Evolutionary conservation across 2,888 invertebrate species (phyloP), one percentile per base, ranked within the genome.

Genomic region (Biston betularia): DNA sequence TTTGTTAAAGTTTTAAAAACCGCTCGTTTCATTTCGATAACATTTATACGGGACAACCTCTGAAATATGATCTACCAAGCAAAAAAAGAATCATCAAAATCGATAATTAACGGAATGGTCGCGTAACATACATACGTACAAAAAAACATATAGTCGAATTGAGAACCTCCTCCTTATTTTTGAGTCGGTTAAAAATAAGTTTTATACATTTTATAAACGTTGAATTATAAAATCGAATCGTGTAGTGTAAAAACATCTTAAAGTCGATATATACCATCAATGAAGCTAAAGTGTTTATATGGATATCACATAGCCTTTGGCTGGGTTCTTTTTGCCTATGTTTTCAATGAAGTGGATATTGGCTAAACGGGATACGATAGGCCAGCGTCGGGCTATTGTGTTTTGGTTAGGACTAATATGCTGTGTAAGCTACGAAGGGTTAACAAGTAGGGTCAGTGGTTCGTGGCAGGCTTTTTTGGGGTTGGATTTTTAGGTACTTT

Each of bases 251-350:
- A 58, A 35, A 42, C 7, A 6, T 40, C n/a, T 14, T 45, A 24
- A 3, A 15, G 49, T 35, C 61, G 50, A 38, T 57, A 60, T 61
- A 56, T 74, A 79, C 79, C 81, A 79, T 78, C 83, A 77, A 80
- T 80, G 80, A 80, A 78, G 77, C 75, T 78, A 77, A 79, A 79
- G 71, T 76, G 75, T 76, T 75, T 75, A 74, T 75, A 74, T 76
- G 74, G 75, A 76, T 75, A 74, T 74, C 70, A 59, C 68, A 70
- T 57, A 61, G 69, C 69, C 58, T 59, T 54, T 44, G 56, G 65
- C 61, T 71, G 44, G 66, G 65, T 70, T 71, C 71, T 68, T 59
- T 73, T 68, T 56, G 60, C 68, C 70, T 66, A 58, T 69, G 70
- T 71, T 72, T 70, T 66, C 68, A 68, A 68, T 68, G 65, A 65